Evolutionary conservation across 2,113 vertebrate species (phyloP).

Genomic region (Gnathonemus echidnorhynchus): DNA sequence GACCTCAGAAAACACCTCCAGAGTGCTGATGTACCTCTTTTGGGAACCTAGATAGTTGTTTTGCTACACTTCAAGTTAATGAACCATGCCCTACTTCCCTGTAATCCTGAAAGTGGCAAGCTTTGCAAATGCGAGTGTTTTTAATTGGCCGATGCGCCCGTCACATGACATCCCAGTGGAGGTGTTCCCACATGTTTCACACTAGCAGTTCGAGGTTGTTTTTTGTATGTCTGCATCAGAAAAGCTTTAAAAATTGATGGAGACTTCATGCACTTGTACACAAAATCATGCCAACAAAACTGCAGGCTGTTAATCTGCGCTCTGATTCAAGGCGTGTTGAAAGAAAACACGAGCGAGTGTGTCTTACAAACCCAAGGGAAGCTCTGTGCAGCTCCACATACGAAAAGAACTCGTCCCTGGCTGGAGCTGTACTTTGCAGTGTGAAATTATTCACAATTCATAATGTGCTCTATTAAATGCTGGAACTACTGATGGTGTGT

Average conservation of each 20-base stretch:
- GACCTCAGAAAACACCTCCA: not conserved
- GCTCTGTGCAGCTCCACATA: not conserved
- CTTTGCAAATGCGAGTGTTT: not conserved
- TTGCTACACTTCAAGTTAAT: not conserved
- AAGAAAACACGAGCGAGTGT: not conserved
- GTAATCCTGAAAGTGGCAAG: not conserved
- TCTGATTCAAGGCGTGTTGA: not conserved
- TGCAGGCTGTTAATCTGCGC: not conserved
- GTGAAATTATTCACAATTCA: not conserved
- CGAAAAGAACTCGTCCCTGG: not conserved
- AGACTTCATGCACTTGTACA: not conserved
- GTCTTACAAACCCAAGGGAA: not conserved
- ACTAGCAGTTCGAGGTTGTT: not conserved
- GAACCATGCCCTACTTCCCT: not conserved
- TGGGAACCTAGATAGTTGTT: not conserved
- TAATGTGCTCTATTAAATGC: not conserved
- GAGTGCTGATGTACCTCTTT: not conserved
- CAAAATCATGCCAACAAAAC: not conserved
- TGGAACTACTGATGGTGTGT: not conserved
- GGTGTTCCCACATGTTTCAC: not conserved
- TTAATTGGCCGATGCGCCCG: not conserved
- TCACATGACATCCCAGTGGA: not conserved
- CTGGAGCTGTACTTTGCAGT: not conserved
- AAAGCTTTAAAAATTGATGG: not conserved
- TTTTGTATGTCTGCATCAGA: not conserved